Evolutionary conservation across 2,888 invertebrate genomes (phyloP).

Genomic region (Latheticus oryzae): DNA sequence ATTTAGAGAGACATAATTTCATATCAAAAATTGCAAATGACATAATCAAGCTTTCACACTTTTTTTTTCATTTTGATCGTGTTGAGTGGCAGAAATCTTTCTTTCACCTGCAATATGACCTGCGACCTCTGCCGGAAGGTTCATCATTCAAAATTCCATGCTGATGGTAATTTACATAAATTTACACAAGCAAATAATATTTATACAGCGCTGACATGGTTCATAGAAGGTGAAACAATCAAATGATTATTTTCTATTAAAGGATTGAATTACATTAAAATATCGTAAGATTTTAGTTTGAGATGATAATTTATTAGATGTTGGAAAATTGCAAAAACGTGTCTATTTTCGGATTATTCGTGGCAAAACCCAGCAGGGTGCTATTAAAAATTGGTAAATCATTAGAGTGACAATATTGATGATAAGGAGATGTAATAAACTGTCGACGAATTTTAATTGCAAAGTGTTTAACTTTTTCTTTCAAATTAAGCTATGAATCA

Average conservation of each 20-base stretch:
- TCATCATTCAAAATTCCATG: slow-evolving; percentile 32
- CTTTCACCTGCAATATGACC: slow-evolving; percentile 37
- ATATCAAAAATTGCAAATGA: too few species aligned
- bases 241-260: slow-evolving; percentile 1
- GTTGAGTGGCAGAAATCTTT: slow-evolving; percentile 40
- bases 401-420: too few species aligned
- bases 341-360: not conserved
- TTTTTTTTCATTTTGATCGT: slow-evolving; percentile 24
- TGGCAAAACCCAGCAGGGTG: slow-evolving; percentile 9
- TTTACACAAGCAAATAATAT: slow-evolving; percentile 40
- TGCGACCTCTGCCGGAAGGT: slow-evolving; percentile 38
- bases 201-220: slow-evolving; percentile 34
- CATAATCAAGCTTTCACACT: slow-evolving; percentile 21
- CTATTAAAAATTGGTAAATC: too few species aligned
- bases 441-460: too few species aligned
- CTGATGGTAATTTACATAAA: slow-evolving; percentile 37
- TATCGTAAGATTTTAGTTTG: too few species aligned
- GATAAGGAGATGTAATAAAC: too few species aligned
- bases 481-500: slow-evolving; percentile 7
- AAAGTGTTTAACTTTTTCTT: too few species aligned
- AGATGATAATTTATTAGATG: slow-evolving; percentile 19
- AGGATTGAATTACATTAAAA: slow-evolving; percentile 17
- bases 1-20: too few species aligned
- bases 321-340: slow-evolving; percentile 12
- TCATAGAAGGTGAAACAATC: slow-evolving; percentile 16